phyloP scores from a whole-genome alignment of 2,888 invertebrate genomes.

The Gastrophysa polygoni region DNA sequence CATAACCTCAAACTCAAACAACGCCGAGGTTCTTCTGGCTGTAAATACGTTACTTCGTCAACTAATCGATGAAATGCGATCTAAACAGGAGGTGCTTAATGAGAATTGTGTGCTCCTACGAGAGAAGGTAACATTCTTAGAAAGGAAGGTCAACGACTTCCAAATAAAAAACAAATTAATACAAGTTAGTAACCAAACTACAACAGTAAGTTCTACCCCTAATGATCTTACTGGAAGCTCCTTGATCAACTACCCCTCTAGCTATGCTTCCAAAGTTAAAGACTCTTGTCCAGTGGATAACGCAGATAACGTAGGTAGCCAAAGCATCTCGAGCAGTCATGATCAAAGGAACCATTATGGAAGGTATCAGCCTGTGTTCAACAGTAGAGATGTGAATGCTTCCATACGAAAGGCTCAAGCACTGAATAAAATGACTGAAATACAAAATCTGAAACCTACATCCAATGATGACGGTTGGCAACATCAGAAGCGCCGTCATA shows the following conservation, averaged over 20 bases:
- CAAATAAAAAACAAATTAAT: background rate
- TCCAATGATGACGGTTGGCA: conserved; percentile 5
- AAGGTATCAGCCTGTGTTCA: conserved; percentile 2
- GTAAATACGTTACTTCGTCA: no score
- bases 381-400: conserved; percentile 3
- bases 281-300: background rate
- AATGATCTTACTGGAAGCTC: conserved; percentile 1
- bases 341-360: background rate
- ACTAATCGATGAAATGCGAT: no score
- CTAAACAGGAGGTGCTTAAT: no score
- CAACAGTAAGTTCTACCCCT: conserved; percentile 1
- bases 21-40: background rate
- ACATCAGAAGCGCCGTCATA: conserved; percentile 1
- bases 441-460: conserved; percentile 1
- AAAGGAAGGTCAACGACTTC: background rate
- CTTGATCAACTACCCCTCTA: background rate
- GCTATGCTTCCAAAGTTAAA: background rate
- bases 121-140: background rate
- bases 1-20: conserved; percentile 7
- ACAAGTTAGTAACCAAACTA: conserved; percentile 1
- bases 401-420: conserved; percentile 5
- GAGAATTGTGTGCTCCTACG: no score
- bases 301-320: background rate
- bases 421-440: conserved; percentile 5
- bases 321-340: conserved; percentile 2